Evolutionary conservation across 2,113 vertebrate species (phyloP).

Genomic region (Mungos mungo): DNA sequence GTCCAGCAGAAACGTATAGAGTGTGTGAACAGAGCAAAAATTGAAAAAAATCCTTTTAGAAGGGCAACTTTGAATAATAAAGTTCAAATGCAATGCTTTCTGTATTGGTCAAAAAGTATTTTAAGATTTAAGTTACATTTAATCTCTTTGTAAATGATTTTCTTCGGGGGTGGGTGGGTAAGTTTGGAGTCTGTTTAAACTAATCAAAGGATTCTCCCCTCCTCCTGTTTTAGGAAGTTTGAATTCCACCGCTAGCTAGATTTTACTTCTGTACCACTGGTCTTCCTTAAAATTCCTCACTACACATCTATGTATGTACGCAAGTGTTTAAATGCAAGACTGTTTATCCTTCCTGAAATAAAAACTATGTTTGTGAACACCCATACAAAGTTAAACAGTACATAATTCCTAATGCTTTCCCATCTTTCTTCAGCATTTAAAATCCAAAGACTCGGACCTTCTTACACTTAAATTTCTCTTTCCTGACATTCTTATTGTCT

Average conservation of each 20-base stretch:
- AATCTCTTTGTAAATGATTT: background rate
- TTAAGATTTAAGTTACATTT: background rate
- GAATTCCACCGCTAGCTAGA: background rate
- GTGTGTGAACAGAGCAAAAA: slow-evolving; percentile 93
- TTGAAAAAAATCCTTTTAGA: slow-evolving; percentile 91
- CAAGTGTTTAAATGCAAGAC: background rate
- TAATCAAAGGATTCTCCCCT: background rate
- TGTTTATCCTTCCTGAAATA: slow-evolving; percentile 31
- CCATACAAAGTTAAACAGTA: background rate
- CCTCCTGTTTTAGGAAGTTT: background rate
- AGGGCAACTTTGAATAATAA: slow-evolving; percentile 82
- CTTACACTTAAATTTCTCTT: slow-evolving; percentile 32
- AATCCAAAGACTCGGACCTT: slow-evolving; percentile 1
- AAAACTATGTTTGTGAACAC: slow-evolving; percentile 33
- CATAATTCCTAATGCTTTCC: slow-evolving; percentile 10
- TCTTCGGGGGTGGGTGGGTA: background rate
- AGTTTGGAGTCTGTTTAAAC: background rate
- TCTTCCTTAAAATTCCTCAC: slow-evolving; percentile 16
- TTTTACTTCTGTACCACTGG: background rate
- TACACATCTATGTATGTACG: background rate
- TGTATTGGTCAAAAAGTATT: slow-evolving; percentile 28
- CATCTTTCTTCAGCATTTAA: slow-evolving; percentile 35
- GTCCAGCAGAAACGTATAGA: slow-evolving; percentile 92
- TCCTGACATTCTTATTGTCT: background rate
- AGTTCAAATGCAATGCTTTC: slow-evolving; percentile 49